Base-by-base conservation (phyloP, 2,888 invertebrate genomes). In the Poecilobothrus nobilitatus region DNA sequence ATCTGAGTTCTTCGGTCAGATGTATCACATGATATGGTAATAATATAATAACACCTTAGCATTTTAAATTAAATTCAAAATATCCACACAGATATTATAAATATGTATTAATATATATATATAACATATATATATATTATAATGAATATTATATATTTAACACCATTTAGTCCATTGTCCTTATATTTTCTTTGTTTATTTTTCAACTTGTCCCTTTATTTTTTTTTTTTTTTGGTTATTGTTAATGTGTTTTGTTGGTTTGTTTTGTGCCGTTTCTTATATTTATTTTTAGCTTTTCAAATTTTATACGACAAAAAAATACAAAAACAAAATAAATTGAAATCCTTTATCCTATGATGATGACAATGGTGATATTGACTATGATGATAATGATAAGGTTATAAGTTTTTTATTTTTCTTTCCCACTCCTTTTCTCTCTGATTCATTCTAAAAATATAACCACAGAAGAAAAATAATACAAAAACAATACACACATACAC, bases 81-180 rank as follows among this genome's bases (percentile, higher is more conserved):
- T 41, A 12, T 41, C 5, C 27, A 27, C 2, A 27, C 27, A 27
- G 27, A 27, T 27, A 27, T 27, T n/a, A n/a, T n/a, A n/a, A 27
- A 18, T 53, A 53, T n/a, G 15, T 53, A 53, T 15, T 1, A 6
- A 53, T 6, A 18, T 53, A 18, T n/a, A 53, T 53, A 53, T 6
- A 18, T n/a, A 44, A 12, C 44, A 44, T 44, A 12, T 12, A 44
- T n/a, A n/a, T n/a, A n/a, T n/a, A n/a, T n/a, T n/a, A n/a, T n/a
- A n/a, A n/a, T 27, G 27, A 4, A 27, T 5, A 27, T 27, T 27
- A 37, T 37, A 37, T 12, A 37, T 10, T 18, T 53, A 53, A 53
- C 53, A 53, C 53, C 53, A 53, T 53, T 53, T 53, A 53, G 53
- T n/a, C 12, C 15, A 53, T 53, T 53, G 53, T 53, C 53, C 53